Conservation (phyloP, 2,113 vertebrate genomes). For the Dipodomys spectabilis region DNA sequence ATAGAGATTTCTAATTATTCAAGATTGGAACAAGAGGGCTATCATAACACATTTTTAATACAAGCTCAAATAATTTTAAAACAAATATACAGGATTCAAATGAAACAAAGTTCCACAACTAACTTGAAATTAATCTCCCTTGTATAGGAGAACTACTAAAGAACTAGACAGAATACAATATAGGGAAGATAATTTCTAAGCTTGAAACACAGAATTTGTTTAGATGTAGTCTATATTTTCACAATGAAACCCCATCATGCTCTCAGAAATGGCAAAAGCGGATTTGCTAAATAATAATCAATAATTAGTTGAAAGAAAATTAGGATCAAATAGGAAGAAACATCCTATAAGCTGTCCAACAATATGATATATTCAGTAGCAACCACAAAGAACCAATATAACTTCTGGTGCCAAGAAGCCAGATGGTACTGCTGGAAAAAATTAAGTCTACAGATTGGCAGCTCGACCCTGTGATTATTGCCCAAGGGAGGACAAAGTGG, state of each 20-base stretch:
- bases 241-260: slow-evolving; percentile 53
- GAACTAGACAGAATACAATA: slow-evolving; percentile 28
- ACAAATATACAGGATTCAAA: slow-evolving; percentile 34
- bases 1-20: slow-evolving; percentile 58
- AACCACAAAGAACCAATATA: slow-evolving; percentile 85
- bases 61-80: slow-evolving; percentile 51
- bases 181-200: background rate
- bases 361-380: slow-evolving; percentile 86
- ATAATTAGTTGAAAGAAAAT: slow-evolving; percentile 74
- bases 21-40: background rate
- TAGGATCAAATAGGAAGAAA: slow-evolving; percentile 75
- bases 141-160: slow-evolving; percentile 56
- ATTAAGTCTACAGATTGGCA: slow-evolving; percentile 89
- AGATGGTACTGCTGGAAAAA: slow-evolving; percentile 90
- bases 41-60: slow-evolving; percentile 58
- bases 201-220: slow-evolving; percentile 26
- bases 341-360: slow-evolving; percentile 77
- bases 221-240: slow-evolving; percentile 15
- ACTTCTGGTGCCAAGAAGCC: slow-evolving; percentile 89
- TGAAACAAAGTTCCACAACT: slow-evolving; percentile 65
- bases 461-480: slow-evolving; percentile 88
- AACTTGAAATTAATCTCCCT: slow-evolving; percentile 69
- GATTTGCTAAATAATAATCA: slow-evolving; percentile 74
- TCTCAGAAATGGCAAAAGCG: slow-evolving; percentile 62
- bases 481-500: slow-evolving; percentile 88